Base-by-base conservation (phyloP, 2,888 invertebrate species). In the Lissocephala sabroskyi region DNA sequence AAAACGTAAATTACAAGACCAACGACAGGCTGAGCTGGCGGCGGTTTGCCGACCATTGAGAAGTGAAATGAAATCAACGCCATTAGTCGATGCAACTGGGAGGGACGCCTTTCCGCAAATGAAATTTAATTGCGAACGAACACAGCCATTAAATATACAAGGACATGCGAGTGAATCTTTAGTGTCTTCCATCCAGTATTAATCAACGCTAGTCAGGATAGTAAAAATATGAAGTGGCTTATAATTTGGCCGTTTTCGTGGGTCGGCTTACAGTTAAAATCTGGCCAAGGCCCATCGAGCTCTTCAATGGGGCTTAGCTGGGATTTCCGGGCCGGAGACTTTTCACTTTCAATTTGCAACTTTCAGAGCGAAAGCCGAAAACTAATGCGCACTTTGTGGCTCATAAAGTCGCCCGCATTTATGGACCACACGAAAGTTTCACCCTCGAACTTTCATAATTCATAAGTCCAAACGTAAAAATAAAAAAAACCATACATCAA, bases 291-390 rank as follows among this genome's bases (percentile, higher is more conserved):
- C 30, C 13, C 30, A 32, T 32, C 11, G 30, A 32, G 13, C 30
- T 13, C 60, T 43, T 59, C 62, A 62, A 60, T 54, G 60, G 51
- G 55, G 52, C 58, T 46, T 50, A 54, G 49, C 46, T 9, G n/a
- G n/a, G 9, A 26, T 9, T 26, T 9, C 26, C 5, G 26, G 26
- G 26, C 26, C 4, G 26, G 26, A 26, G 30, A 53, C 65, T 65
- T 71, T 68, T 71, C 68, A 71, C 65, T 68, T 68, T 71, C 68
- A 68, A 68, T 68, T 71, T 68, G 65, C 62, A 53, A 59, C 18
- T 37, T 37, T 23, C 7, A 23, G 3, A 23, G 4, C 23, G 7
- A 23, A 23, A 23, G 7, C 3, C 3, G 23, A 23, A 18, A 37
- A 37, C 37, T 37, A 37, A 37, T 37, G 37, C 37, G 18, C 51